A percentile compares a stretch with the other conserved stretches of the same genome.
Evolutionary conservation across 2,797 vertebrate genomes (phyloP).

Genomic region (Pyrocephalus nanus): DNA sequence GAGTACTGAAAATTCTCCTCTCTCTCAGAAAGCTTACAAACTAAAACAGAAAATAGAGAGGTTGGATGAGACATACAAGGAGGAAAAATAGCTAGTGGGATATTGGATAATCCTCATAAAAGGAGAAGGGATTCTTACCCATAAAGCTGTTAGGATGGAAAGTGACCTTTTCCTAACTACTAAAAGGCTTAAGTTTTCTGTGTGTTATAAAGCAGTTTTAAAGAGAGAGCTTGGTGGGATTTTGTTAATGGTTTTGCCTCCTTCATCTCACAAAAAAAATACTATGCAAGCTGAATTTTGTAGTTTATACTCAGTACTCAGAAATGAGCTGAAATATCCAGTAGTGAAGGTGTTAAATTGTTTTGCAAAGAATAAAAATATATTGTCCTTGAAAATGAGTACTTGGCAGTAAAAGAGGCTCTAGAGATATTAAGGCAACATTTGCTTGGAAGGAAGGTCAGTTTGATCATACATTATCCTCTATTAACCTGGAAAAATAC

Average conservation of each 20-base stretch:
- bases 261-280: neutral
- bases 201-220: neutral
- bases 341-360: slow-evolving; percentile 52
- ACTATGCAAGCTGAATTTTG: neutral
- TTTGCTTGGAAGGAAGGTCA: slow-evolving; percentile 71
- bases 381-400: slow-evolving; percentile 63
- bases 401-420: slow-evolving; percentile 43
- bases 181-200: neutral
- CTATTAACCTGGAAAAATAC: slow-evolving; percentile 63
- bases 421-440: slow-evolving; percentile 51
- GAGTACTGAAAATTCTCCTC: neutral
- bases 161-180: neutral
- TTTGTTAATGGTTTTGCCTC: neutral
- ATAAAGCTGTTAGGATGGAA: neutral
- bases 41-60: neutral
- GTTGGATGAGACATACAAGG: neutral
- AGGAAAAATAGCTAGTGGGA: neutral
- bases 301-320: neutral
- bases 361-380: slow-evolving; percentile 68
- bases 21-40: neutral
- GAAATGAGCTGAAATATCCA: slow-evolving; percentile 43
- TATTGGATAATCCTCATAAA: neutral
- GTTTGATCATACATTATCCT: slow-evolving; percentile 44
- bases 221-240: neutral
- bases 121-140: neutral